Evolutionary conservation across 2,113 vertebrate genomes (phyloP).

Genomic region (Oenanthe melanoleuca): DNA sequence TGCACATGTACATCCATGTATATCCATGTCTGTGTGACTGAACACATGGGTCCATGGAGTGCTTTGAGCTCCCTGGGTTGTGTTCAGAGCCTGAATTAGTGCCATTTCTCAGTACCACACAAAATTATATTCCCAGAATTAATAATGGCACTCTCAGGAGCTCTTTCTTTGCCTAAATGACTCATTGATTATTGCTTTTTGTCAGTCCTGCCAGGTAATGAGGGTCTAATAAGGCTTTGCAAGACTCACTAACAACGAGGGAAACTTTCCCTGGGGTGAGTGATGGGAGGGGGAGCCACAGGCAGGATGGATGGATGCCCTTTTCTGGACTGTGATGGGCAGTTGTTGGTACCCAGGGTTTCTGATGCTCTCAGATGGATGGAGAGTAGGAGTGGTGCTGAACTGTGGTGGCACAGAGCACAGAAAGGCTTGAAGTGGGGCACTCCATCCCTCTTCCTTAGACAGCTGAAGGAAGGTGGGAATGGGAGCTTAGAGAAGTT

Average conservation of each 20-base stretch:
- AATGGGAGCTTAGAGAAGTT: neutral
- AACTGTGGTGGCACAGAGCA: neutral
- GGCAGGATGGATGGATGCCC: too few relatives aligned
- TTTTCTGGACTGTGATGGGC: neutral
- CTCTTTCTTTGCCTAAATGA: slow-evolving; percentile 9
- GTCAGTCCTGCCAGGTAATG: neutral
- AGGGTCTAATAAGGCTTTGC: neutral
- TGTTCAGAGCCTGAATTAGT: slow-evolving; percentile 1
- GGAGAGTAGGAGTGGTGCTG: neutral
- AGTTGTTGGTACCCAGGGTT: too few relatives aligned
- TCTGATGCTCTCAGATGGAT: neutral
- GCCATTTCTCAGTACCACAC: neutral
- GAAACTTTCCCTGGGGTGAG: neutral
- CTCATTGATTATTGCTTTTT: neutral
- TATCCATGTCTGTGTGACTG: accelerated
- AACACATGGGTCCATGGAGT: neutral
- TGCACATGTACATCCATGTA: accelerated
- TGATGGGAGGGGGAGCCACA: accelerated
- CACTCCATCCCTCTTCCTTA: neutral
- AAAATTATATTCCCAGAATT: slow-evolving; percentile 50
- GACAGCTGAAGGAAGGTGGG: neutral
- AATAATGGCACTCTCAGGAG: neutral
- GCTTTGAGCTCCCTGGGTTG: neutral
- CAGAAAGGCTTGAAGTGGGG: neutral
- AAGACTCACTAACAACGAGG: neutral